phyloP scores from a whole-genome alignment of 2,797 vertebrate species.

The Silurus aristotelis region DNA sequence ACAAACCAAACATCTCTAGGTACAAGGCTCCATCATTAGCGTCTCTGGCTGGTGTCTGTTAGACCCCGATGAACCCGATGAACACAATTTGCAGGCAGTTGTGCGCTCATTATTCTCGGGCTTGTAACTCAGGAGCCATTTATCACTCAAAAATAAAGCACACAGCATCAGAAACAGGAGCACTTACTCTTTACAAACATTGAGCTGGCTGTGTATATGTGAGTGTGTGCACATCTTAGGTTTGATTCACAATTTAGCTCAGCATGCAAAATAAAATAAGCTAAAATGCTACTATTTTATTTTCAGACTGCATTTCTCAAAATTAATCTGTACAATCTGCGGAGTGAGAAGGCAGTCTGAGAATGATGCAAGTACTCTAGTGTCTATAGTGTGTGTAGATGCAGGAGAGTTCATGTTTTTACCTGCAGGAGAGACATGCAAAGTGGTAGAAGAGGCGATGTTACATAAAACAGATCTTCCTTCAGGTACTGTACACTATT shows the following conservation, averaged over 20 bases:
- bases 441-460: neutral
- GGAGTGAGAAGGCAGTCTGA: neutral
- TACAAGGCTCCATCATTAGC: neutral
- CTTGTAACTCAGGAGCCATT: neutral
- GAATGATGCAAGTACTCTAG: no score
- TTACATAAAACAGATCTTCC: neutral
- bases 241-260: neutral
- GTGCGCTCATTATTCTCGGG: neutral
- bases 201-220: neutral
- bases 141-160: neutral
- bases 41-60: neutral
- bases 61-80: neutral
- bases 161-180: neutral
- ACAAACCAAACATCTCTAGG: neutral
- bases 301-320: neutral
- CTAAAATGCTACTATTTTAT: neutral
- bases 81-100: constrained; percentile 2
- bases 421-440: neutral
- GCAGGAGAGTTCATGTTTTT: neutral
- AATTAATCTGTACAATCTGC: neutral
- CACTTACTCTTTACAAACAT: neutral
- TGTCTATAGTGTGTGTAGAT: neutral
- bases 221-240: neutral
- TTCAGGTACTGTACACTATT: neutral
- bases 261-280: no score